phyloP scores from a whole-genome alignment of 2,797 vertebrate species.

The Thaleichthys pacificus region DNA sequence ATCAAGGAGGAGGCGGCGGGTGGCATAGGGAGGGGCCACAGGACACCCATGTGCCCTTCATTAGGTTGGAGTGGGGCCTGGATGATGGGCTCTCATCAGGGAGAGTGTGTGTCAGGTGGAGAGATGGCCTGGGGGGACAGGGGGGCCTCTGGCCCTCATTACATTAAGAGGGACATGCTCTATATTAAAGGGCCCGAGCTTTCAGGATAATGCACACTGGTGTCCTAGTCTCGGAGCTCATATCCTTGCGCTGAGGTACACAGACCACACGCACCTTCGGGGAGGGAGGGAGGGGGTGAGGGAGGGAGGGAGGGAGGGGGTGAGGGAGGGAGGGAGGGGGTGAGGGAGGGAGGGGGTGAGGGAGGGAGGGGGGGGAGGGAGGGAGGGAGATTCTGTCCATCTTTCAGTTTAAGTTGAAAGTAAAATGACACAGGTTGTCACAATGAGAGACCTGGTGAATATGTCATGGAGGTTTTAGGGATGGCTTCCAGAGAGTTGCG shows the following conservation, averaged over 20 bases:
- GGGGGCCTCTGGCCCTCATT: slow-evolving; percentile 63
- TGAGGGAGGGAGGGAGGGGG: no score
- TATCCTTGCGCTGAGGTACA: slow-evolving; percentile 41
- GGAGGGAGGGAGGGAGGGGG: slow-evolving; percentile 15
- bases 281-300: slow-evolving; percentile 15
- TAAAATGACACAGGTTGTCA: slow-evolving; percentile 31
- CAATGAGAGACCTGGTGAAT: slow-evolving; percentile 17
- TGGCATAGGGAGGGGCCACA: slow-evolving; percentile 28
- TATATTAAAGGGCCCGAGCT: slow-evolving; percentile 33
- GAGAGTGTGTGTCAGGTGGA: slow-evolving; percentile 71
- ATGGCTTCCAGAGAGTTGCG: slow-evolving; percentile 28
- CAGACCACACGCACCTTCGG: slow-evolving; percentile 17
- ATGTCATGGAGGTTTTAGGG: slow-evolving; percentile 30
- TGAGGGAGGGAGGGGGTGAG: slow-evolving; percentile 16
- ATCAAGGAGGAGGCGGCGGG: slow-evolving; percentile 9
- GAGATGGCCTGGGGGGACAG: slow-evolving; percentile 44
- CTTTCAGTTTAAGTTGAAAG: slow-evolving; percentile 26
- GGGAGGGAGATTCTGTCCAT: slow-evolving; percentile 25
- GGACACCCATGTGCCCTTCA: slow-evolving; percentile 56
- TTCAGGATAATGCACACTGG: slow-evolving; percentile 47
- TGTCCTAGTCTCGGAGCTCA: slow-evolving; percentile 41
- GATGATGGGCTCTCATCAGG: slow-evolving; percentile 64
- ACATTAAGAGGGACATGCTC: slow-evolving; percentile 63
- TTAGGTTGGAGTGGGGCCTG: slow-evolving; percentile 65
- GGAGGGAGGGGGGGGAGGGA: no score